Conservation (phyloP, 2,797 vertebrate species). For the Aulostomus chinensis region DNA sequence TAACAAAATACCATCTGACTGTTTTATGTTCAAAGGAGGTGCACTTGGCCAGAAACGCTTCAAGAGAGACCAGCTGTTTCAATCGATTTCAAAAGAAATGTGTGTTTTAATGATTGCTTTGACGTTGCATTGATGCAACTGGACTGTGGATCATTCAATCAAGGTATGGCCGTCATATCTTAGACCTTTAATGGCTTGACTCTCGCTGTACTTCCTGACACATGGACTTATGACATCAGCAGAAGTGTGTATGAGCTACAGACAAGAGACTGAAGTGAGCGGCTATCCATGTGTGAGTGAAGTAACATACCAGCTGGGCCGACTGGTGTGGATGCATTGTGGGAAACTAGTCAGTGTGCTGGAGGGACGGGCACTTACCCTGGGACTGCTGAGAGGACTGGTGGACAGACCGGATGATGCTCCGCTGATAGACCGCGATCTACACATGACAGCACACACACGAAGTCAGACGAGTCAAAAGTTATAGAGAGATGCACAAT, state of each 20-base stretch:
- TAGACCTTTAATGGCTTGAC: no score
- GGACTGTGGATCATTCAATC: no score
- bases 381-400: conserved; percentile 95
- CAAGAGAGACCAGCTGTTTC: no score
- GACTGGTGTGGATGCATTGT: conserved; percentile 49
- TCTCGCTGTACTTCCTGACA: conserved; percentile 11
- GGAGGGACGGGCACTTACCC: conserved; percentile 83
- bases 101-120: no score
- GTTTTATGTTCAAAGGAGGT: no score
- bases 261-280: conserved; percentile 22
- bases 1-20: no score
- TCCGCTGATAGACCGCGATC: conserved; percentile 95
- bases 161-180: no score
- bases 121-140: no score
- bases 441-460: conserved; percentile 56
- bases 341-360: conserved; percentile 24
- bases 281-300: not conserved
- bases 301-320: conserved; percentile 28
- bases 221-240: conserved; percentile 15
- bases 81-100: no score
- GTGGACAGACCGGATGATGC: conserved; percentile 94
- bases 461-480: not conserved
- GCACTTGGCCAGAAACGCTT: no score
- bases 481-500: not conserved
- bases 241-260: conserved; percentile 14